Evolutionary conservation across 2,888 invertebrate genomes (phyloP), one percentile per base, ranked within the genome.

Genomic region (Trypoxylon attenuatum): DNA sequence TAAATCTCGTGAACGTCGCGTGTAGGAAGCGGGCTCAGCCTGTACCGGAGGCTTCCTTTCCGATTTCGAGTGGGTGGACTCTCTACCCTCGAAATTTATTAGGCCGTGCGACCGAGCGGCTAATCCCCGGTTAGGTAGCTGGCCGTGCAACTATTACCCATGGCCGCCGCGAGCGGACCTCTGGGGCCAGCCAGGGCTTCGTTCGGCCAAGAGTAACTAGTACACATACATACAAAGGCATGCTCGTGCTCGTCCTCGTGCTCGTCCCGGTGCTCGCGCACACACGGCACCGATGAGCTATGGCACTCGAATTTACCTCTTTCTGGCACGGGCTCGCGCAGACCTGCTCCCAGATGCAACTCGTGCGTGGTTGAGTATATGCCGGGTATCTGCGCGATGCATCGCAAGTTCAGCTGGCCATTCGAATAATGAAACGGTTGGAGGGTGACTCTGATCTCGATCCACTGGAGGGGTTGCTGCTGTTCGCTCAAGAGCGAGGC

Each of bases 241-340:
- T n/a, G n/a, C n/a, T n/a, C n/a, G n/a, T n/a, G n/a, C n/a, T n/a
- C n/a, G n/a, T 10, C 10, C 29, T 29, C 2, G n/a, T 29, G 6
- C n/a, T 3, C 2, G 29, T 27, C 6, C 6, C 29, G 29, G 29
- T 29, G 8, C 6, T 29, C 29, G 33, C 13, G 33, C 13, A 13
- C 1, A 33, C n/a, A n/a, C n/a, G n/a, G n/a, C n/a, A n/a, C n/a
- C n/a, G n/a, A n/a, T n/a, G n/a, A n/a, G n/a, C n/a, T 33, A 33
- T 0, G 13, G 1, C 10, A 33, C 13, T 1, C n/a, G 13, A 13
- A n/a, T 89, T 89, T 85, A 94, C 94, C 94, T 89, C 94, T 91
- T 85, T 94, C 94, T 16, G 94, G 94, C 77, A 93, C 90, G 3
- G 94, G 94, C 87, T 94, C 94, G 55, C 92, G 90, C 46, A 92